Evolutionary conservation across 2,797 vertebrate species (phyloP).

Genomic region (Morus bassanus): DNA sequence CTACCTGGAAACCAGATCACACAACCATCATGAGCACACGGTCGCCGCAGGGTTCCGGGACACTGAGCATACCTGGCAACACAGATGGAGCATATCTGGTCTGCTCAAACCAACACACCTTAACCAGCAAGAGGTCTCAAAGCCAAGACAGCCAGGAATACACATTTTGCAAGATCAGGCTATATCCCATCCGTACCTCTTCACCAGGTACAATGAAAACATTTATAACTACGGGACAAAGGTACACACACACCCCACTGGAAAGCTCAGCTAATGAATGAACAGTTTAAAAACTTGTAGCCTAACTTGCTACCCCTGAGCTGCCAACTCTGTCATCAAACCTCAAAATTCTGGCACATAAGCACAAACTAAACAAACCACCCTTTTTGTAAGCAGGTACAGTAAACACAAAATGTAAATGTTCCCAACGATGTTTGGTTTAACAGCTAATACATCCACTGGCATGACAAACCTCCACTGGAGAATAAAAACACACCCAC

Average conservation of each 20-base stretch:
- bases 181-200: accelerated
- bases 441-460: background rate
- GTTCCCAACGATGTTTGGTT: background rate
- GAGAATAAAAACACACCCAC: background rate
- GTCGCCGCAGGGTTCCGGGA: background rate
- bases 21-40: accelerated
- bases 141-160: background rate
- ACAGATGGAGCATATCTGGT: accelerated
- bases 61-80: too few species aligned
- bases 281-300: background rate
- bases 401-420: background rate
- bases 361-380: background rate
- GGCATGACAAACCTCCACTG: background rate
- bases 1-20: background rate
- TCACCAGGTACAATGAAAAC: background rate
- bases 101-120: background rate
- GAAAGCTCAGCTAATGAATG: background rate
- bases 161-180: too few species aligned
- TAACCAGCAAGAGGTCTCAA: background rate
- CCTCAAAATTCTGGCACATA: background rate
- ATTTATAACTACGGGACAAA: background rate
- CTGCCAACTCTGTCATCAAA: background rate
- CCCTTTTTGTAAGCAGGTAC: background rate
- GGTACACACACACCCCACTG: background rate
- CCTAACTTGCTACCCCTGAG: background rate